phyloP scores from a whole-genome alignment of 2,113 vertebrate species.

The Eurystomus gularis region DNA sequence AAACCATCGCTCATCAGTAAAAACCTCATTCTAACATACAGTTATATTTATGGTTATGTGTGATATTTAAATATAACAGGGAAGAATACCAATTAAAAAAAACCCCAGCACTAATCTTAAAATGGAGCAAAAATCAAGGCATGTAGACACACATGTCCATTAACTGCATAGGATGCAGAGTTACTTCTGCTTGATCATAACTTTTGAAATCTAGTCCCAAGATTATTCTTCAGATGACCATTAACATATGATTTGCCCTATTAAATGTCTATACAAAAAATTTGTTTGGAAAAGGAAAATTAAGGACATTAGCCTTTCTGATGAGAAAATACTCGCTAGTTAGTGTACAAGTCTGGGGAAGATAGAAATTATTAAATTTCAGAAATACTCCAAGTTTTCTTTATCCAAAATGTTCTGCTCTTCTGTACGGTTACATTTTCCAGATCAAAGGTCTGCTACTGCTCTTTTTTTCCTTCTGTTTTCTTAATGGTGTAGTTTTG shows the following conservation, averaged over 20 bases:
- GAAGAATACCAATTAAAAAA: conserved; percentile 11
- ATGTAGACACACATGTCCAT: neutral
- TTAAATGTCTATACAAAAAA: neutral
- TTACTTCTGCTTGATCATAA: neutral
- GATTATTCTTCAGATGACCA: neutral
- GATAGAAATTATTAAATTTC: neutral
- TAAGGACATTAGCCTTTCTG: neutral
- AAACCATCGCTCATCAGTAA: conserved; percentile 63
- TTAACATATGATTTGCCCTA: neutral
- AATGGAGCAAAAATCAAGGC: neutral
- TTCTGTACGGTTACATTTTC: neutral
- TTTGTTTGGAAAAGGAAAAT: neutral
- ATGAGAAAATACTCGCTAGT: neutral
- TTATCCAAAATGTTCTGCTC: neutral
- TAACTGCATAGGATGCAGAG: neutral
- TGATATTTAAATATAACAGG: conserved; percentile 77
- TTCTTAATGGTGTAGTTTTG: neutral
- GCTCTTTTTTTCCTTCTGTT: neutral
- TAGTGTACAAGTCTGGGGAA: neutral
- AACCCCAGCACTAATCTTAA: neutral
- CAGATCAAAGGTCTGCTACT: neutral
- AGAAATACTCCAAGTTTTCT: neutral
- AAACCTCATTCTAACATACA: conserved; percentile 70
- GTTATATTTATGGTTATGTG: conserved; percentile 74
- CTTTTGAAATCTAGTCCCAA: neutral